Evolutionary conservation across 2,113 vertebrate genomes (phyloP), one percentile per base, ranked within the genome.

Genomic region (Phylloscopus trochilus): DNA sequence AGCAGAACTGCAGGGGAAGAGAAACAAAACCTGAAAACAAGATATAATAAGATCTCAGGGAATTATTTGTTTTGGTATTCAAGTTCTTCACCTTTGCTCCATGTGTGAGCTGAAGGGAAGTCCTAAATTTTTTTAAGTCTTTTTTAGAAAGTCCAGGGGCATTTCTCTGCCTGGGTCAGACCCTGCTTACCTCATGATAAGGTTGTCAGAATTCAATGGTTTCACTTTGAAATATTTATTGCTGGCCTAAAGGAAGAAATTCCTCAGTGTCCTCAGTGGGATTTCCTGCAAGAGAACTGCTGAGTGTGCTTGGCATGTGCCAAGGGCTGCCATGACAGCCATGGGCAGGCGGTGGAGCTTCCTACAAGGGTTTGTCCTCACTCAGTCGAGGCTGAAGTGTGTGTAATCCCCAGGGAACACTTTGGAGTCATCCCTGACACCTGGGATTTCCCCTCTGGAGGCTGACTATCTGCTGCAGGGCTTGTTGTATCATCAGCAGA

Each of bases 361-460:
- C 80, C 79, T 68, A 2, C 60, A 8, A 28, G 44, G 74, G 44
- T 23, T 68, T 39, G 55, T 27, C 35, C 49, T 83, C 8, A 3
- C 27, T 28, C 49, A 33, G 37, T 22, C 41, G 18, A 30, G 67
- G 44, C 75, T 79, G 1, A 51, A 56, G 35, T 15, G 33, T 6
- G 27, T 37, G 31, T 46, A 53, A 88, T 90, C 75, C 78, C 55
- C 35, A 21, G 49, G 75, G 85, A 93, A 90, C 24, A 55, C 78
- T 77, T 15, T 2, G n/a, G 59, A 73, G 46, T 58, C 85, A 46
- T 44, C 67, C 37, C 53, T 67, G 37, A 84, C 88, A 49, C 59
- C 62, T 69, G 88, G 96, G 93, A 62, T 86, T 83, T 93, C 79
- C 85, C 75, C 67, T 90, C 70, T 62, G 52, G 69, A 91, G 64